These are phyloP conservation scores for Hormiphora californensis DNA, from an alignment of 37 sponge, comb jelly and placozoan genomes.

Conservation along the genomic window DNA sequence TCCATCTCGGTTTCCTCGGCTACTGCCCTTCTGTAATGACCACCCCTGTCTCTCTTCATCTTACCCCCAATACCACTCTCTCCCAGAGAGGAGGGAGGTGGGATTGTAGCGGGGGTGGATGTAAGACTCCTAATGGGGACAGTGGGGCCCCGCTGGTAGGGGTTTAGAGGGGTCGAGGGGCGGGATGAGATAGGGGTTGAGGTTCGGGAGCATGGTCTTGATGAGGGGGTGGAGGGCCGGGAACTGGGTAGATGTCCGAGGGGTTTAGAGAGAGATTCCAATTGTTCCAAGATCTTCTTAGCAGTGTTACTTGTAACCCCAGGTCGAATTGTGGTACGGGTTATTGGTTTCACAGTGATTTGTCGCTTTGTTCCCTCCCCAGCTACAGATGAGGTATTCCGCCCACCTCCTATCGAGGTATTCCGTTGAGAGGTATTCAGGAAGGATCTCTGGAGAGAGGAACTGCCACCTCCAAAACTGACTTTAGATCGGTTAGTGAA, in stretches of 20 bases:
- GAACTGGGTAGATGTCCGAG: conserved; percentile 23
- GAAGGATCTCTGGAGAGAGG: conserved; percentile 25
- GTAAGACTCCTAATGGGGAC: conserved; percentile 32
- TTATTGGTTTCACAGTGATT: conserved; percentile 37
- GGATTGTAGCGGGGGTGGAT: background rate
- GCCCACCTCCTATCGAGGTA: background rate
- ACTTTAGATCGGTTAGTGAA: conserved; percentile 41
- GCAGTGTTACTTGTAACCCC: conserved; percentile 51
- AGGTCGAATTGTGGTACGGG: conserved; percentile 17
- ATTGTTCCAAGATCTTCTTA: conserved; percentile 46
- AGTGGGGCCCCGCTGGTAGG: background rate
- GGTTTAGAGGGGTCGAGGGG: conserved; percentile 7
- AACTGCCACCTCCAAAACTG: conserved; percentile 16
- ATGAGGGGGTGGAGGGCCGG: conserved; percentile 48
- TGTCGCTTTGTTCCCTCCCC: conserved; percentile 39
- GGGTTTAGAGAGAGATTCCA: conserved; percentile 42
- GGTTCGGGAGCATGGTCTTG: conserved; percentile 7
- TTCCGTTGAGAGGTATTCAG: background rate
- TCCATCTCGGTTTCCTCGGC: conserved; percentile 2
- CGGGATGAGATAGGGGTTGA: conserved; percentile 34
- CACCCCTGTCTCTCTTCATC: conserved; percentile 38
- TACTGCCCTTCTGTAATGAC: background rate
- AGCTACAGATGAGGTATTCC: background rate
- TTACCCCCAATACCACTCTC: conserved; percentile 10
- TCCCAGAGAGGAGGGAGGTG: background rate